Evolutionary conservation across 2,888 invertebrate genomes (phyloP).

Genomic region (Bimastos eiseni): DNA sequence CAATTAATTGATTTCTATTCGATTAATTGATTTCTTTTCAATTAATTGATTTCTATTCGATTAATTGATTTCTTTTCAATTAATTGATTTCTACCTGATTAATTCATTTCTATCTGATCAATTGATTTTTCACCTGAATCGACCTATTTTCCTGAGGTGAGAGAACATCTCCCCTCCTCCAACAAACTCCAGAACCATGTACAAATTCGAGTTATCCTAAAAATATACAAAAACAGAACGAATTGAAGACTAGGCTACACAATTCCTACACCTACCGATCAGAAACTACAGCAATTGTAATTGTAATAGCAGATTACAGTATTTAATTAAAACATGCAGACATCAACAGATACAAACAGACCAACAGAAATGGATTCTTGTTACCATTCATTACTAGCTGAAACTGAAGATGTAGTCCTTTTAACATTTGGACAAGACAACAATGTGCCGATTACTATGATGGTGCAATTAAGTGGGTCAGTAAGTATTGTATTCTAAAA

Average conservation of each 20-base stretch:
- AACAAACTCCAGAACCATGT: slow-evolving; percentile 99
- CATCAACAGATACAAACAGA: no score
- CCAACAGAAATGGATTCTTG: no score
- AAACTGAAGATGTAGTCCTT: no score
- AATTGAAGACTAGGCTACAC: background rate
- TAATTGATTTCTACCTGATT: no score
- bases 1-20: no score
- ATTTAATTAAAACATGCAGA: no score
- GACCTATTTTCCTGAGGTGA: slow-evolving; percentile 93
- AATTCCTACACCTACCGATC: background rate
- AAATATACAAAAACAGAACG: slow-evolving; percentile 44
- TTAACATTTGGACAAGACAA: no score
- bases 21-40: no score
- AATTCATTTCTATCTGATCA: background rate
- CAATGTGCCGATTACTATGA: no score
- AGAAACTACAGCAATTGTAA: background rate
- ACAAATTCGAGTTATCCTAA: slow-evolving; percentile 95
- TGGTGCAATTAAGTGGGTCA: background rate
- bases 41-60: no score
- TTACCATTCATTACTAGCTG: no score
- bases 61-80: no score
- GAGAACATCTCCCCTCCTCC: slow-evolving; percentile 99
- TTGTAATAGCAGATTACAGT: background rate
- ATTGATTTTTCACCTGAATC: slow-evolving; percentile 70
- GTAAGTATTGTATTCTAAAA: background rate